Evolutionary conservation across 1,140 invertebrate species (phyloP), one percentile per base, ranked within the genome.

Genomic region (Sitobion miscanthi): DNA sequence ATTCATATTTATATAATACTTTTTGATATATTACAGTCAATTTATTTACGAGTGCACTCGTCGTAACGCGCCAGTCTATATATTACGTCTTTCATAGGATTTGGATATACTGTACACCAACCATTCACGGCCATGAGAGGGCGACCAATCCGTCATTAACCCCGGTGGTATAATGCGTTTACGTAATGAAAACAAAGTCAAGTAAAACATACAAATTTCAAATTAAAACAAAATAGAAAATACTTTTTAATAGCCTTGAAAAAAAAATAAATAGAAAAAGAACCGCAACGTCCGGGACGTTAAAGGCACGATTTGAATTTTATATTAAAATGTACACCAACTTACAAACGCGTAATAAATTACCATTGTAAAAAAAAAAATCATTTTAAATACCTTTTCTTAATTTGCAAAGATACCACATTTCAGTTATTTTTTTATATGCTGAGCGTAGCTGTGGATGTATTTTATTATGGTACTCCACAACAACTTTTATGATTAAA

Each of bases 181-280:
- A 7, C 35, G 30, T 9, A 49, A 87, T 49, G 17, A 49, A 87
- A 87, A 87, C 30, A 47, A 30, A 17, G 47, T 2, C 25, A 35
- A 57, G 38, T 52, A 11, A 35, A 38, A 35, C 35, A 54, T 52
- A 35, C n/a, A 6, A 49, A 87, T 87, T n/a, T 8, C 2, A 89
- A 89, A 54, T 57, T 35, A 42, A 89, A 57, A 54, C 49, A 14
- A 54, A 89, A 38, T 30, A 38, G n/a, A 89, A 89, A 89, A 89
- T 38, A 57, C 49, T 38, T 54, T 89, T 89, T 54, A 89, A 54
- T 89, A 89, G 87, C 9, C 49, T 54, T 7, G 8, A 49, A 45
- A 87, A 87, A 86, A 47, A 30, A 87, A 21, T 23, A 21, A 87
- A 87, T n/a, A 49, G 2, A 14, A 11, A 86, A n/a, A 38, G 1